A percentile compares a stretch with the other conserved stretches of the same genome.
These are phyloP conservation scores for Elaphurus davidianus DNA, from an alignment of 2,113 vertebrate genomes.

Conservation along the genomic window DNA sequence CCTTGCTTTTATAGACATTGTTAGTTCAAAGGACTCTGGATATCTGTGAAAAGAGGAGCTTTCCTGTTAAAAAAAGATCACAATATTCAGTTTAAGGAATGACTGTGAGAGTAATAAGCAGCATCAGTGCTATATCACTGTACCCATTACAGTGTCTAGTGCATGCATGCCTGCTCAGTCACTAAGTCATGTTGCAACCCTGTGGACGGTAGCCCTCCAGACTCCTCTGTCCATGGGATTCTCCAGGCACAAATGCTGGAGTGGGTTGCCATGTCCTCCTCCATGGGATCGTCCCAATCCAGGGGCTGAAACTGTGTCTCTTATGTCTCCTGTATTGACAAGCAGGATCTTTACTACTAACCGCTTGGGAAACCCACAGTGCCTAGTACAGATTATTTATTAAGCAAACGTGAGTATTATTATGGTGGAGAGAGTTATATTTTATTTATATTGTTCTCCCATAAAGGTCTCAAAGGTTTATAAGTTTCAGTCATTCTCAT, in stretches of 20 bases:
- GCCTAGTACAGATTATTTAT: not conserved
- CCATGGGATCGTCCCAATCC: not conserved
- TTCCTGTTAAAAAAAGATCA: not conserved
- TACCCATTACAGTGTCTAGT: not conserved
- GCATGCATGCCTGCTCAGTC: not conserved
- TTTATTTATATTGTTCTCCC: not conserved
- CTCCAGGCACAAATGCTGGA: not conserved
- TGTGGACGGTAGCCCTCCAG: not conserved
- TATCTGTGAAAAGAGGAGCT: not conserved
- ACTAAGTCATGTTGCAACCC: not conserved
- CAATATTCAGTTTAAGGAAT: not conserved
- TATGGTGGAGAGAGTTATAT: not conserved
- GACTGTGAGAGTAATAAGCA: not conserved
- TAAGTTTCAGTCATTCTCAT: not conserved
- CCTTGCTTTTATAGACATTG: not conserved
- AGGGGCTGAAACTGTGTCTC: not conserved
- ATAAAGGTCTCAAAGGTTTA: not conserved
- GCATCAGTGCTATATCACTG: not conserved
- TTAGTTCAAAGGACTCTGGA: not conserved
- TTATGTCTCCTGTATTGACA: not conserved
- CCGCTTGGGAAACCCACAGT: not conserved
- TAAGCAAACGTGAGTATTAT: not conserved
- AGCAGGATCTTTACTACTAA: not conserved
- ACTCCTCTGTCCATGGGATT: not conserved
- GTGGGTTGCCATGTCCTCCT: not conserved